Base-by-base conservation (phyloP, 1,140 invertebrate genomes). In the Antheraea pernyi region DNA sequence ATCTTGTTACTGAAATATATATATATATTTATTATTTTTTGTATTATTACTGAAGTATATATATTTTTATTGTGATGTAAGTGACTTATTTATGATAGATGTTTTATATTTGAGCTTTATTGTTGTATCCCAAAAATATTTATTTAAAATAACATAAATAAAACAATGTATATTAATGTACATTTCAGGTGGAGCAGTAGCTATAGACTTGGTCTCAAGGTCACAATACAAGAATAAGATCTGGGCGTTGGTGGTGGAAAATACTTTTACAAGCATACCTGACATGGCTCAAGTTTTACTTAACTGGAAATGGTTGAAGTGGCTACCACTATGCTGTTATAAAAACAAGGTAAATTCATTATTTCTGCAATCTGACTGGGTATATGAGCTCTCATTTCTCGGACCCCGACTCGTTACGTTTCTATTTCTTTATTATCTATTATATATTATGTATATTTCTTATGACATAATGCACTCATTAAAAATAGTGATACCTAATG, bases 261-360 rank as follows among this genome's bases (percentile, higher is more conserved):
- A 99, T 86, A 98, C 98, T 58, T 99, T 99, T 83, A 98, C 97
- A 9, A 98, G 96, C 83, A 97, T 99, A 88, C 97, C 97, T 36
- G 97, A 98, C 75, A 98, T 99, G 95, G 97, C 97, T n/a, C 93
- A 94, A 78, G 94, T 96, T 63, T 91, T 97, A 70, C 91, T 97
- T 46, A 94, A 95, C 80, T 95, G 94, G 92, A 95, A 93, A 86
- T 93, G 95, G 80, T 85, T 97, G 58, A 93, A 95, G 71, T 96
- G 95, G 90, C 87, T 97, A 73, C 97, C 97, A 75, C 88, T 95
- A 75, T 94, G 95, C 87, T 95, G 94, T 82, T 97, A 97, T 87
- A 97, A 97, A 93, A 97, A 97, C 91, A 97, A 97, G 94, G 97
- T 97, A 86, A 42, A 30, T 30, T 30, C 4, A 4, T 30, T 30